Conservation (phyloP, 2,113 vertebrate genomes). For the Mellivora capensis region DNA sequence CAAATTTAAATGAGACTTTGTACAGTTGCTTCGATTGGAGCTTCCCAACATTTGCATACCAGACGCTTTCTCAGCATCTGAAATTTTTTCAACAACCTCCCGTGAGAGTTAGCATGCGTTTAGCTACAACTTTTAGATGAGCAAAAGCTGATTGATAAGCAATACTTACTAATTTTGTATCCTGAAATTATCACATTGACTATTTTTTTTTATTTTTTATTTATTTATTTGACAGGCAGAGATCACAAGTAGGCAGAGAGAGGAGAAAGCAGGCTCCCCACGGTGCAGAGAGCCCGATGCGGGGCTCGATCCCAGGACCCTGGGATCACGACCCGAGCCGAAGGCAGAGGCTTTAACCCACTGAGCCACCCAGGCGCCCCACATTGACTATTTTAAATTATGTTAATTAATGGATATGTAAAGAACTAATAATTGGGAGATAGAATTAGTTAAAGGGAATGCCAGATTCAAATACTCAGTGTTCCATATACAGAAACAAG, state of each 20-base stretch:
- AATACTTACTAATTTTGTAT: neutral
- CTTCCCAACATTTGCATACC: neutral
- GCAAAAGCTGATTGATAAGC: neutral
- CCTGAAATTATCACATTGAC: neutral
- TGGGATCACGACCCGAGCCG: too few species aligned
- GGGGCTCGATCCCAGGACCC: too few species aligned
- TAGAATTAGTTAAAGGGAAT: neutral
- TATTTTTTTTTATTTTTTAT: too few species aligned
- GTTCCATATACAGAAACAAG: neutral
- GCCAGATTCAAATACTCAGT: neutral
- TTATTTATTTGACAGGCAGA: too few species aligned
- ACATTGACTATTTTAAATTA: neutral
- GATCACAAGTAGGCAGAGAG: too few species aligned
- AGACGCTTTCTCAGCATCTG: neutral
- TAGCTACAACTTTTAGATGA: neutral
- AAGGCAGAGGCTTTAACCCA: too few species aligned
- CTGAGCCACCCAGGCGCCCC: too few species aligned
- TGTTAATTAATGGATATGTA: neutral
- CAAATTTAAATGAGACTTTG: neutral
- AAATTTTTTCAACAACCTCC: neutral
- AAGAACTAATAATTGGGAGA: neutral
- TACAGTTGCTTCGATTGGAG: neutral
- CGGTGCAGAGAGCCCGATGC: too few species aligned
- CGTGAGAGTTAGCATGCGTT: neutral
- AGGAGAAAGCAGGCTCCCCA: too few species aligned